Evolutionary conservation across 92 coral and sea anemone species (phyloP).

Genomic region (Isaurus tuberculatus): DNA sequence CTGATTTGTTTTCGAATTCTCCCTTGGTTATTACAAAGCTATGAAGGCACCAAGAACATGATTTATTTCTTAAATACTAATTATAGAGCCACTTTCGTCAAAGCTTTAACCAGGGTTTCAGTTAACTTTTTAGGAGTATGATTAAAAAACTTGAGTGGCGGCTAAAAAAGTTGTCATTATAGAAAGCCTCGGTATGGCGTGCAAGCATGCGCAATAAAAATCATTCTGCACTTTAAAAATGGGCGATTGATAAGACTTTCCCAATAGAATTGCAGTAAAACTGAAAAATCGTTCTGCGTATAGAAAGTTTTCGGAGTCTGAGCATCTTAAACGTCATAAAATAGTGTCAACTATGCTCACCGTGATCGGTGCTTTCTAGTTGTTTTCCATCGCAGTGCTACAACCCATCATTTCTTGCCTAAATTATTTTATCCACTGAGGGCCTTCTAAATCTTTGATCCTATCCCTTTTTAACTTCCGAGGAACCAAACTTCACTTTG

Average conservation of each 20-base stretch:
- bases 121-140: too few relatives aligned
- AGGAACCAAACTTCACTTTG: constrained; percentile 28
- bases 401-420: constrained; percentile 31
- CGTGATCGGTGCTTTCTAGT: constrained; percentile 26
- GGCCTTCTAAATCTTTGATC: constrained; percentile 28
- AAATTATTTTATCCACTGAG: constrained; percentile 20
- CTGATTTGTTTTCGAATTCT: too few relatives aligned
- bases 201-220: constrained; percentile 11
- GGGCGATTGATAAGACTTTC: constrained; percentile 29
- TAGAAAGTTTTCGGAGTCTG: constrained; percentile 32
- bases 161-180: too few relatives aligned
- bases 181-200: constrained; percentile 24
- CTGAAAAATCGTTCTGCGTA: constrained; percentile 8
- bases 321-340: constrained; percentile 27
- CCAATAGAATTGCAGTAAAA: constrained; percentile 21
- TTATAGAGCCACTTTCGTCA: too few relatives aligned
- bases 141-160: too few relatives aligned
- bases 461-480: constrained; percentile 34
- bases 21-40: too few relatives aligned
- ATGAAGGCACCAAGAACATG: too few relatives aligned
- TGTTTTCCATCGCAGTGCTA: constrained; percentile 27
- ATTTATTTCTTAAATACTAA: too few relatives aligned
- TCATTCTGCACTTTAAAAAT: constrained; percentile 19
- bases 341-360: constrained; percentile 24
- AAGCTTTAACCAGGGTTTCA: too few relatives aligned